Base-by-base conservation (phyloP, 2,113 vertebrate species). In the Rhabdomys dilectus region DNA sequence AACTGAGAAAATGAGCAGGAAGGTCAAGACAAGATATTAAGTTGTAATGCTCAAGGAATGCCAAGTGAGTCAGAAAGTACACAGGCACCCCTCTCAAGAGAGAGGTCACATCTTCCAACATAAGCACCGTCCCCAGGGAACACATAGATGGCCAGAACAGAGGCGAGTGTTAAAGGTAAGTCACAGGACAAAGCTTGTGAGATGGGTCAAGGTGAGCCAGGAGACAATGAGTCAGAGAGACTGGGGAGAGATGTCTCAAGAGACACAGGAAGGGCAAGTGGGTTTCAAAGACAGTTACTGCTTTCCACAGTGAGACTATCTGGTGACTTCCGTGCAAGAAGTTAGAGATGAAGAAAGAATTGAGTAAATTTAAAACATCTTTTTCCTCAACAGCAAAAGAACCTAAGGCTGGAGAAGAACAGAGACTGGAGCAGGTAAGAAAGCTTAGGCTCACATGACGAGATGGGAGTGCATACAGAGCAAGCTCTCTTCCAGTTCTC, bases 211-310 rank as follows among this genome's bases (percentile, higher is more conserved):
- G 48, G n/a, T 0, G n/a, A 66, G 70, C 34, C 62, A 48, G 17
- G 16, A 73, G 36, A n/a, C 26, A 24, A 16, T 0, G 58, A 42
- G 42, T 73, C 84, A 48, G 26, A 84, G 13, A 85, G 48, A 45
- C 16, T 73, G 15, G 42, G 42, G 70, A 58, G 48, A 88, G 5
- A 72, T 11, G 24, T 72, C 81, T 91, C 93, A 12, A 81, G 58
- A 68, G 94, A 89, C 87, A 78, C 19, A 45, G 62, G 94, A 91
- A 96, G 90, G 92, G 42, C 75, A 81, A 58, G 70, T 1, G 12
- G 36, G 29, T 19, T n/a, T 81, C 73, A 16, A 73, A 64, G 58
- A 64, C 93, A 53, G 68, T 80, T 24, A 88, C 42, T 24, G 31
- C 34, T 76, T 77, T 76, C 95, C 53, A 62, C 0, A 0, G 76